A percentile compares a stretch with the other conserved stretches of the same genome.
Conservation (phyloP, 1,140 invertebrate genomes). For the Heliconius congener region DNA sequence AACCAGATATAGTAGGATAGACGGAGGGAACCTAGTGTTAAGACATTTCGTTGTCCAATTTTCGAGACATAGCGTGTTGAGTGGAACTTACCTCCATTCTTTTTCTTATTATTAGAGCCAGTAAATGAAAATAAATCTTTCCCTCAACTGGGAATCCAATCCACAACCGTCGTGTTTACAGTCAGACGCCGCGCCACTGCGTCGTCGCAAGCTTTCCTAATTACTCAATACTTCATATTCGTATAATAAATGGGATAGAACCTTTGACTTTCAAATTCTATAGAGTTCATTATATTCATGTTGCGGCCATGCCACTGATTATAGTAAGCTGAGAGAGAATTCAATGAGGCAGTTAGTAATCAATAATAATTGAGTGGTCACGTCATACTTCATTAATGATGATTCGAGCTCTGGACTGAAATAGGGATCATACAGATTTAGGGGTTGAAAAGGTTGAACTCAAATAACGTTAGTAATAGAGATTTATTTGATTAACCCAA, state of each 20-base stretch:
- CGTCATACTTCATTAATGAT: conserved; percentile 17
- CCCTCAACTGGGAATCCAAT: background rate
- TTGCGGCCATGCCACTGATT: background rate
- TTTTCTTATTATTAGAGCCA: background rate
- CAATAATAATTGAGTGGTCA: conserved; percentile 21
- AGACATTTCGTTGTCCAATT: too few relatives aligned
- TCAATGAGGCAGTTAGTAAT: conserved; percentile 11
- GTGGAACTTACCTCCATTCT: background rate
- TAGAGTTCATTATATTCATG: too few relatives aligned
- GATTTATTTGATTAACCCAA: background rate
- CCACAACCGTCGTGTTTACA: background rate
- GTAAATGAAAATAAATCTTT: background rate
- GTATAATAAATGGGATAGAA: background rate
- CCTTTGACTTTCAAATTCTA: background rate
- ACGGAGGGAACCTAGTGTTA: too few relatives aligned
- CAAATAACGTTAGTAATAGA: background rate
- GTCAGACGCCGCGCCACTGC: background rate
- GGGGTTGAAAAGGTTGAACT: background rate
- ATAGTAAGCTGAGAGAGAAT: background rate
- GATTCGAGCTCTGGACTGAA: conserved; percentile 18
- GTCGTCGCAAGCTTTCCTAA: background rate
- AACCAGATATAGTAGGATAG: too few relatives aligned
- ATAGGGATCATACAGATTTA: background rate
- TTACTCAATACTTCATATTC: too few relatives aligned
- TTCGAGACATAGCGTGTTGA: too few relatives aligned